Percentiles rank a stretch among this genome's conserved stretches.
phyloP scores from a whole-genome alignment of 92 coral and sea anemone genomes.

The Zoanthus solanderi region DNA sequence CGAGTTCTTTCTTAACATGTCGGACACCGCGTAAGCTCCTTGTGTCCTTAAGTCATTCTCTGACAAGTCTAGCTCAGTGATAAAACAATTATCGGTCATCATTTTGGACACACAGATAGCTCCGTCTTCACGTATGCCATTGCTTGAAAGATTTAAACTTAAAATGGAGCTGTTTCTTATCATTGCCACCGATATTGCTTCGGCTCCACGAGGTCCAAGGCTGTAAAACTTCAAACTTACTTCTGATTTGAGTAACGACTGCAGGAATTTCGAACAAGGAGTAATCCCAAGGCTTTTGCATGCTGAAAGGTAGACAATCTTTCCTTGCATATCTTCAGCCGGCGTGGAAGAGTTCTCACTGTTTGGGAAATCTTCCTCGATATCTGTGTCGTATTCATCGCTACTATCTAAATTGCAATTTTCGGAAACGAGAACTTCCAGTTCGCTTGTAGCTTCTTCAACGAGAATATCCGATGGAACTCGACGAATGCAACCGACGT shows the following conservation, averaged over 20 bases:
- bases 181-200: slow-evolving; percentile 91
- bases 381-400: slow-evolving; percentile 94
- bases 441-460: slow-evolving; percentile 37
- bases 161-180: slow-evolving; percentile 82
- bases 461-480: slow-evolving; percentile 55
- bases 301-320: slow-evolving; percentile 74
- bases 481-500: slow-evolving; percentile 84
- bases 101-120: slow-evolving; percentile 92
- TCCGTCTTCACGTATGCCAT: slow-evolving; percentile 87
- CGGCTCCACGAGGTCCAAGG: slow-evolving; percentile 89
- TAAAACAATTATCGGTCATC: slow-evolving; percentile 92
- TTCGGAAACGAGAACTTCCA: slow-evolving; percentile 42
- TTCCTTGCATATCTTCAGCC: slow-evolving; percentile 66
- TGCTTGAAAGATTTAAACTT: slow-evolving; percentile 77
- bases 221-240: slow-evolving; percentile 83
- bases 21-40: slow-evolving; percentile 96
- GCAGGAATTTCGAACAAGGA: slow-evolving; percentile 88
- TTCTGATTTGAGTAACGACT: slow-evolving; percentile 80
- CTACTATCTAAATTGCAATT: slow-evolving; percentile 61
- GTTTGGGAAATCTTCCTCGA: slow-evolving; percentile 66
- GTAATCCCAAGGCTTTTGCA: slow-evolving; percentile 83
- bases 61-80: slow-evolving; percentile 91
- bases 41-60: slow-evolving; percentile 86
- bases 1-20: slow-evolving; percentile 85
- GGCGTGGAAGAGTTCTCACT: slow-evolving; percentile 23